These are phyloP conservation scores for Cosmopolites sordidus DNA, from an alignment of 2,888 invertebrate species.

Conservation along the genomic window DNA sequence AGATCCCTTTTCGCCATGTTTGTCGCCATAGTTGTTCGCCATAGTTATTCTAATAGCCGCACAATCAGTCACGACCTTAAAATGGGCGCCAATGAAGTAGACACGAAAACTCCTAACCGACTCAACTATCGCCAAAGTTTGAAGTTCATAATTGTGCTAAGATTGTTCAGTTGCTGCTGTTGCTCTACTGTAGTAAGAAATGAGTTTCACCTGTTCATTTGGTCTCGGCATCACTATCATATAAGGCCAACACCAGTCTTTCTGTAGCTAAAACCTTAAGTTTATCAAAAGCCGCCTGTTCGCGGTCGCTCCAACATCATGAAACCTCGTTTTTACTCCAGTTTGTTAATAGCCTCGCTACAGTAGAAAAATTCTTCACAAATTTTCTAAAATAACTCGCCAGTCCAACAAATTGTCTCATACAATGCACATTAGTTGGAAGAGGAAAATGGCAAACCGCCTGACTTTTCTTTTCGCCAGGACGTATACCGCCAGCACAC, in stretches of 20 bases:
- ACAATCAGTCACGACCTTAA: constrained; percentile 31
- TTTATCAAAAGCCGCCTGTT: constrained; percentile 24
- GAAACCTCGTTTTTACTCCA: constrained; percentile 11
- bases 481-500: constrained; percentile 14
- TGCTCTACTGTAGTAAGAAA: constrained; percentile 35
- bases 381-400: constrained; percentile 32
- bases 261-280: constrained; percentile 18
- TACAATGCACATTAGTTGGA: constrained; percentile 2
- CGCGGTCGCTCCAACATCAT: constrained; percentile 19
- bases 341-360: constrained; percentile 10
- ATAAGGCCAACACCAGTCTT: constrained; percentile 31
- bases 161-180: constrained; percentile 33
- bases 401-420: constrained; percentile 31
- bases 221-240: constrained; percentile 24
- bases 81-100: constrained; percentile 26
- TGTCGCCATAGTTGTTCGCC: too few relatives aligned
- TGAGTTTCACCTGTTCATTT: neutral
- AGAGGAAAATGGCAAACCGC: constrained; percentile 26
- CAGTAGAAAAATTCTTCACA: constrained; percentile 25
- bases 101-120: constrained; percentile 25
- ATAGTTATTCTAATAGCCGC: constrained; percentile 27
- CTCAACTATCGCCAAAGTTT: constrained; percentile 31
- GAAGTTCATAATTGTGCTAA: constrained; percentile 30
- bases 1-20: constrained; percentile 29
- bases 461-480: constrained; percentile 24